Percentiles rank a stretch among this genome's conserved stretches.
phyloP scores from a whole-genome alignment of 2,797 vertebrate genomes.

The Spondyliosoma cantharus region DNA sequence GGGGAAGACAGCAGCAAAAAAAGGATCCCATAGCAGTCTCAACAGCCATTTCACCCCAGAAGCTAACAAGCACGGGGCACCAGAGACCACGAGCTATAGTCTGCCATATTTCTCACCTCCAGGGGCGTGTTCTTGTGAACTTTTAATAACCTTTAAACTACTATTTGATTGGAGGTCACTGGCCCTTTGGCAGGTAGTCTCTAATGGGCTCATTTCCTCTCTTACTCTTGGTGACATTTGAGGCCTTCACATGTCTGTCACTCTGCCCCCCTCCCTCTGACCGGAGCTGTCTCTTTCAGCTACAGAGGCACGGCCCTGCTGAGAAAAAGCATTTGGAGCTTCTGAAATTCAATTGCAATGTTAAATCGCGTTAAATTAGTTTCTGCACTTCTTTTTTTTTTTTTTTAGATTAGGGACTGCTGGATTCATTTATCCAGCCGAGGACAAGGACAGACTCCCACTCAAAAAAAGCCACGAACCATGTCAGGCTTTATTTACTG shows the following conservation, averaged over 20 bases:
- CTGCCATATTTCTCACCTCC: slow-evolving; percentile 28
- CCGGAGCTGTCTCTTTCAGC: slow-evolving; percentile 24
- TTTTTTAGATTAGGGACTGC: neutral
- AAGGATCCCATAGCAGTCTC: slow-evolving; percentile 17
- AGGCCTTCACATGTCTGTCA: slow-evolving; percentile 52
- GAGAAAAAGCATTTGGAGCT: slow-evolving; percentile 43
- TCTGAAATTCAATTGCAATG: slow-evolving; percentile 23
- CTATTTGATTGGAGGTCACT: slow-evolving; percentile 66
- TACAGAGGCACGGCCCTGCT: slow-evolving; percentile 9
- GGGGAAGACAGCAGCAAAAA: slow-evolving; percentile 9
- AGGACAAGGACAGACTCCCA: neutral
- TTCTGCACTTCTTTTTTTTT: neutral
- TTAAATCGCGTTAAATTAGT: too few relatives aligned
- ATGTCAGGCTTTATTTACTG: neutral
- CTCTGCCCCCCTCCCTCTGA: slow-evolving; percentile 35
- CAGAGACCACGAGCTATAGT: slow-evolving; percentile 12
- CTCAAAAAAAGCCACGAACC: neutral
- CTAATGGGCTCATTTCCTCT: slow-evolving; percentile 69
- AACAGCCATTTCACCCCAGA: slow-evolving; percentile 21
- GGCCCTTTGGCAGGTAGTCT: slow-evolving; percentile 57
- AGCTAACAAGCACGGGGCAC: slow-evolving; percentile 47
- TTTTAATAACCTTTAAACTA: slow-evolving; percentile 72
- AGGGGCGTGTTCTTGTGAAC: slow-evolving; percentile 54
- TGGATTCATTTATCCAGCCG: neutral
- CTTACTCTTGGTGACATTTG: slow-evolving; percentile 63